Evolutionary conservation across 2,113 vertebrate species (phyloP).

Genomic region (Corydoras maculifer): DNA sequence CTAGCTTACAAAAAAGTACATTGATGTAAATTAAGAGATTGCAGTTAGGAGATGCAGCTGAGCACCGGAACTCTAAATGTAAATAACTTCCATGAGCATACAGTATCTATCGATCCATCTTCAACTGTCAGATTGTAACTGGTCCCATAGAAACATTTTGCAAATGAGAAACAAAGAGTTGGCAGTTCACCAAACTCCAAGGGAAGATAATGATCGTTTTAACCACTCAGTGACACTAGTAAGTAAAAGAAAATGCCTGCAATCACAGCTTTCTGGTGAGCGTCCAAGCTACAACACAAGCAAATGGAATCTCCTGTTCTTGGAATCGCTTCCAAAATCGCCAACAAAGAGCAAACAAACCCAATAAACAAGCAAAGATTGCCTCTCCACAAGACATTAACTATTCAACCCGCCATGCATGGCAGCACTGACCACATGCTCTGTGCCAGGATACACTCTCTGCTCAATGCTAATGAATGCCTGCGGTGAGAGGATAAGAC

Average conservation of each 20-base stretch:
- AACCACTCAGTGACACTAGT: too few species aligned
- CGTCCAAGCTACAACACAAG: conserved; percentile 16
- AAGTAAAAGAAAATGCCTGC: not conserved
- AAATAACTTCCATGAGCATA: too few species aligned
- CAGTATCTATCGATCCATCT: too few species aligned
- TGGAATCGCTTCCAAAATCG: conserved; percentile 43
- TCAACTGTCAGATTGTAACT: too few species aligned
- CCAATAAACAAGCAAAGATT: conserved; percentile 26
- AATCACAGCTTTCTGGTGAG: not conserved
- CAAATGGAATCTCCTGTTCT: conserved; percentile 30
- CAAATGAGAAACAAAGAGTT: too few species aligned
- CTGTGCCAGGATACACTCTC: conserved; percentile 54
- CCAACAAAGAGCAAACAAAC: conserved; percentile 46
- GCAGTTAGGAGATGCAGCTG: too few species aligned
- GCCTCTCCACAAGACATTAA: conserved; percentile 54
- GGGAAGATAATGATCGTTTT: too few species aligned
- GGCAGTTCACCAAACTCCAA: too few species aligned
- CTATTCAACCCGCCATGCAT: conserved; percentile 59
- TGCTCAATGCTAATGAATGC: conserved; percentile 63
- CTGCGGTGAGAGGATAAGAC: conserved; percentile 62
- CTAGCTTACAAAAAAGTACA: too few species aligned
- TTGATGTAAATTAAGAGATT: too few species aligned
- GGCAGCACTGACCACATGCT: conserved; percentile 20
- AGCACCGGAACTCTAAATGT: too few species aligned
- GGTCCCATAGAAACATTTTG: too few species aligned